Conservation (phyloP, 2,888 invertebrate species). For the Rutpela maculata region DNA sequence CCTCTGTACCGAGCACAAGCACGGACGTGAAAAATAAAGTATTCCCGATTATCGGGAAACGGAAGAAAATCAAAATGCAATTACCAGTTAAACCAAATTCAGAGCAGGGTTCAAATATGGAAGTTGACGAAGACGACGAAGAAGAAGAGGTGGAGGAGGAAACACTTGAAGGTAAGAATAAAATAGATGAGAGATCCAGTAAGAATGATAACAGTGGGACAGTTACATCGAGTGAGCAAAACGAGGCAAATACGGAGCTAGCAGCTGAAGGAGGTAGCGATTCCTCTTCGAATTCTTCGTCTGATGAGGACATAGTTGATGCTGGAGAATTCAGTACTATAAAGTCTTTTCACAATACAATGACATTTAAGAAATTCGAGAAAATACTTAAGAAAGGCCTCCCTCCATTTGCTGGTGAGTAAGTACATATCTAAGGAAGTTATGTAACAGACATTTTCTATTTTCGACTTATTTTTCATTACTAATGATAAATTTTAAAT, state of each 20-base stretch:
- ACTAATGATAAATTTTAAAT: neutral
- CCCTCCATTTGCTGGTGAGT: slow-evolving; percentile 57
- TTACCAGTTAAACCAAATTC: slow-evolving; percentile 61
- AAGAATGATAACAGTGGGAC: neutral
- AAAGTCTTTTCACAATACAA: slow-evolving; percentile 48
- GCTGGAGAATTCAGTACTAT: slow-evolving; percentile 42
- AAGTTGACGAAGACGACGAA: slow-evolving; percentile 74
- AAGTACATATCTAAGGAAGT: neutral
- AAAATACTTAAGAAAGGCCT: slow-evolving; percentile 54
- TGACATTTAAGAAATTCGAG: slow-evolving; percentile 59
- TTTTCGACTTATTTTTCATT: neutral
- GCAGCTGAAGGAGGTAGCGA: slow-evolving; percentile 37
- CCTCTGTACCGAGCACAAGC: slow-evolving; percentile 49
- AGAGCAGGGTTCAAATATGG: slow-evolving; percentile 60
- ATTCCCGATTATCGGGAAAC: slow-evolving; percentile 76
- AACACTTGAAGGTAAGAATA: slow-evolving; percentile 7
- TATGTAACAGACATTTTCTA: neutral
- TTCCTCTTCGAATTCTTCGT: slow-evolving; percentile 41
- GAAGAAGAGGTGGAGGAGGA: slow-evolving; percentile 71
- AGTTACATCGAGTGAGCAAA: slow-evolving; percentile 4
- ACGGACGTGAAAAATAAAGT: slow-evolving; percentile 41
- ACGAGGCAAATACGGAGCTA: neutral
- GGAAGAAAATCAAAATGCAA: slow-evolving; percentile 76
- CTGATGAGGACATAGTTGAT: slow-evolving; percentile 42
- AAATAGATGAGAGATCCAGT: slow-evolving; percentile 12